A percentile compares a stretch with the other conserved stretches of the same genome.
Evolutionary conservation across 2,113 vertebrate species (phyloP).

Genomic region (Pachyramphus minor): DNA sequence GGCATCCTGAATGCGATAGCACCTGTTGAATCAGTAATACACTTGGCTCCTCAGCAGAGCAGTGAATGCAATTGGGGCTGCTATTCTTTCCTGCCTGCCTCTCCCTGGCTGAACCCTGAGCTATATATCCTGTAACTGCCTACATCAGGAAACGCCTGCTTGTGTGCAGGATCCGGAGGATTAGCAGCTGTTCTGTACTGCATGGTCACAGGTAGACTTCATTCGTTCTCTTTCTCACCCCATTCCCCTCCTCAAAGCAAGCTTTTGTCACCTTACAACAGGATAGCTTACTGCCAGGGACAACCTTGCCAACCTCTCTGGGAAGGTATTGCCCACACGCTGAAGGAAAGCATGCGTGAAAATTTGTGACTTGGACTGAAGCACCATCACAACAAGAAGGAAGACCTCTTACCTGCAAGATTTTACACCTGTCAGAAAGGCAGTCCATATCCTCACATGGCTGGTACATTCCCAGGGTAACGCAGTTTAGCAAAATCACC

Average conservation of each 20-base stretch:
- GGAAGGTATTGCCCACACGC: background rate
- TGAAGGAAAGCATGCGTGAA: background rate
- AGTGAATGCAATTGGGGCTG: background rate
- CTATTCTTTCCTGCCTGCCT: background rate
- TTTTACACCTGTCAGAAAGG: slow-evolving; percentile 91
- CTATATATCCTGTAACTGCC: background rate
- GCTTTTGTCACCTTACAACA: background rate
- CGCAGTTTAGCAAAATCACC: slow-evolving; percentile 96
- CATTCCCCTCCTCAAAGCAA: background rate
- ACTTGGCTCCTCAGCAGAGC: background rate
- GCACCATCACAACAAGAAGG: background rate
- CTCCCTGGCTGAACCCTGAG: background rate
- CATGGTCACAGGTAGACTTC: background rate
- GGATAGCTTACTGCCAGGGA: background rate
- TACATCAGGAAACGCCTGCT: background rate
- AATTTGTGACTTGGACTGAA: background rate
- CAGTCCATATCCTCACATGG: slow-evolving; percentile 97
- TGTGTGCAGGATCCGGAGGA: background rate
- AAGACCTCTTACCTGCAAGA: slow-evolving; percentile 86
- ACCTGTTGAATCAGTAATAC: background rate
- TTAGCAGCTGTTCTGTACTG: background rate
- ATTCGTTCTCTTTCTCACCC: background rate
- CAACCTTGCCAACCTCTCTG: background rate
- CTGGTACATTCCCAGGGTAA: slow-evolving; percentile 98
- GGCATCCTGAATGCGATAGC: background rate